Conservation (phyloP, 2,797 vertebrate genomes). For the Pachyuromys duprasi region DNA sequence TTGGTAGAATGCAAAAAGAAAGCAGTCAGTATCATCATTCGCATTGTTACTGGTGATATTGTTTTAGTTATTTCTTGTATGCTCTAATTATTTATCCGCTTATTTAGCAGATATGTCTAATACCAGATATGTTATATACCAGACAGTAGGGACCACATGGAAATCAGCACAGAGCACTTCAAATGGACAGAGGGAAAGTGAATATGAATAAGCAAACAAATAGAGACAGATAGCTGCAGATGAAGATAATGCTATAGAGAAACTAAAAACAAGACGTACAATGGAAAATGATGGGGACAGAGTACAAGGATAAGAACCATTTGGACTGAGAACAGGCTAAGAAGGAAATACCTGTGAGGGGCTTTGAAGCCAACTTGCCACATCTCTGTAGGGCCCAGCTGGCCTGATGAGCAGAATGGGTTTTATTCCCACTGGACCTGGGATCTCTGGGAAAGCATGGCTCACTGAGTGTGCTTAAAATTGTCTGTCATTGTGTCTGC, state of each 20-base stretch:
- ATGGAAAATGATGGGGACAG: fast-evolving
- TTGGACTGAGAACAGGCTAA: not conserved
- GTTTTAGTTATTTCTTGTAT: constrained; percentile 28
- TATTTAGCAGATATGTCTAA: constrained; percentile 10
- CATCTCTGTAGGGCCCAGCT: not conserved
- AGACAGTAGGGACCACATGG: not conserved
- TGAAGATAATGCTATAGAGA: not conserved
- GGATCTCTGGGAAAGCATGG: not conserved
- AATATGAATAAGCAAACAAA: constrained; percentile 18
- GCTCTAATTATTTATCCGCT: not conserved
- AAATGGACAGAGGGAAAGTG: not conserved
- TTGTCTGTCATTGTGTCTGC: not conserved
- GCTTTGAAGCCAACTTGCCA: not conserved
- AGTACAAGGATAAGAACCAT: not conserved
- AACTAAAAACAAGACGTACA: not conserved
- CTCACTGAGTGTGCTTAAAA: not conserved
- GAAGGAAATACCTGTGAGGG: not conserved
- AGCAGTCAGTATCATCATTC: not conserved
- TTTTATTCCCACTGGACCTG: not conserved
- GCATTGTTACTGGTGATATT: not conserved
- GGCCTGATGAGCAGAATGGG: not conserved
- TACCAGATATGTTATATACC: too few species aligned
- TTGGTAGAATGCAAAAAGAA: not conserved
- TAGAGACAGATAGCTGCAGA: not conserved
- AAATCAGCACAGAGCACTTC: not conserved